Percentiles rank a stretch among this genome's conserved stretches.
Evolutionary conservation across 1,140 invertebrate genomes (phyloP).

Genomic region (Neuroterus valhalla): DNA sequence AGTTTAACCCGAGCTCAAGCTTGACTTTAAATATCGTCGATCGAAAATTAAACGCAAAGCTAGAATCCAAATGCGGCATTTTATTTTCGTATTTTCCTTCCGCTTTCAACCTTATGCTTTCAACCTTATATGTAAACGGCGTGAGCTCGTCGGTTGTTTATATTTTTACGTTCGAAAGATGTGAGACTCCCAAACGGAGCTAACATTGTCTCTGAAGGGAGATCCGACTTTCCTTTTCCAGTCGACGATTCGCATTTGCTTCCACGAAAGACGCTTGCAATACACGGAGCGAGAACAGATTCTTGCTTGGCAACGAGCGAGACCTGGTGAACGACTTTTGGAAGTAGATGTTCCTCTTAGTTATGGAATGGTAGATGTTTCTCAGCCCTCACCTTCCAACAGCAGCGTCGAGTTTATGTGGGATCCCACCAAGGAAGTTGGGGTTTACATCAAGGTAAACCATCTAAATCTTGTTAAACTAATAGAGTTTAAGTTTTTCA

Average conservation of each 20-base stretch:
- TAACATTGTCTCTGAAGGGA: slow-evolving; percentile 59
- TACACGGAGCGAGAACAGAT: slow-evolving; percentile 97
- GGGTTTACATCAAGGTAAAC: slow-evolving; percentile 91
- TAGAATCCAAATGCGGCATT: no score
- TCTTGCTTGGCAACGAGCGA: slow-evolving; percentile 88
- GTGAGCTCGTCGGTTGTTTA: slow-evolving; percentile 45
- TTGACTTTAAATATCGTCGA: slow-evolving; percentile 5
- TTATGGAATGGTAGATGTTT: slow-evolving; percentile 91
- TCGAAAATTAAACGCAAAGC: no score
- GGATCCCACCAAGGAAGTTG: slow-evolving; percentile 97
- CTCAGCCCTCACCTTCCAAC: slow-evolving; percentile 80
- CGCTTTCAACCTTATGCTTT: no score
- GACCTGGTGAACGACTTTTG: slow-evolving; percentile 92
- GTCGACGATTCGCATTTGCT: slow-evolving; percentile 93
- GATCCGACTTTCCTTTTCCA: slow-evolving; percentile 75
- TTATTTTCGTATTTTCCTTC: no score
- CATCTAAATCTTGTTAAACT: neutral
- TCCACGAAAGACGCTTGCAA: slow-evolving; percentile 96
- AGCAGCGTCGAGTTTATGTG: slow-evolving; percentile 94
- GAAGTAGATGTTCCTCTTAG: slow-evolving; percentile 96
- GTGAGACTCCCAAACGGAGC: slow-evolving; percentile 58
- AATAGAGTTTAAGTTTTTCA: slow-evolving; percentile 14
- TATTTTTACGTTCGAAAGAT: slow-evolving; percentile 59
- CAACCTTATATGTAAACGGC: neutral
- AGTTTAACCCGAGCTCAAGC: slow-evolving; percentile 47